phyloP scores from a whole-genome alignment of 2,113 vertebrate genomes.

The Clarias macrocephalus region DNA sequence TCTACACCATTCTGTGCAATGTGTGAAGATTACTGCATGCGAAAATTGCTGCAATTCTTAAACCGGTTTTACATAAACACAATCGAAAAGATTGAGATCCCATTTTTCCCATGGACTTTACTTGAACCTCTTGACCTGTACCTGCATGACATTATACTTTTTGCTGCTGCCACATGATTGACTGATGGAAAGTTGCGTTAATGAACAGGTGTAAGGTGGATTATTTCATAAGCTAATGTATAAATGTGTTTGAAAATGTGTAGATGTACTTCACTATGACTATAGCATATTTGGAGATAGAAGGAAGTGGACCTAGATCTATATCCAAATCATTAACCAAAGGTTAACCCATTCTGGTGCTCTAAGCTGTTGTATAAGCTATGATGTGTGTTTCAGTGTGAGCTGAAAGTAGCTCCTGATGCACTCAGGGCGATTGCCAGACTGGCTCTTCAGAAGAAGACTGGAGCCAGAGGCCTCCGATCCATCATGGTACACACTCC shows the following conservation, averaged over 20 bases:
- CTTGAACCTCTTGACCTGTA: not conserved
- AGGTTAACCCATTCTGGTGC: no score
- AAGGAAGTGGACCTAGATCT: not conserved
- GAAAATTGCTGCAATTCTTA: not conserved
- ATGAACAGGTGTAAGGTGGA: not conserved
- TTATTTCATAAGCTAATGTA: not conserved
- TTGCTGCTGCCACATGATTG: not conserved
- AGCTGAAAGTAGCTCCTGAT: conserved; percentile 82
- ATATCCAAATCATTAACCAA: not conserved
- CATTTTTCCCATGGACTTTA: not conserved
- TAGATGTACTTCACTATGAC: not conserved
- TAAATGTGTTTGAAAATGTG: not conserved
- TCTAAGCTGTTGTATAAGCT: conserved; percentile 51
- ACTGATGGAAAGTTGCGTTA: not conserved
- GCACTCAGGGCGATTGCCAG: conserved; percentile 85
- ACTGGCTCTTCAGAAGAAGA: conserved; percentile 85
- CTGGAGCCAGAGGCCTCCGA: conserved; percentile 85
- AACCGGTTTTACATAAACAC: not conserved
- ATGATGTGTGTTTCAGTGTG: conserved; percentile 71
- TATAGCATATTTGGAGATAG: not conserved
- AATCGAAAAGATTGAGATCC: no score
- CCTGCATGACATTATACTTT: not conserved
- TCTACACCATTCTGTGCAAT: not conserved
- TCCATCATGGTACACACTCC: conserved; percentile 82
- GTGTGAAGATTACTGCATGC: not conserved